Evolutionary conservation across 2,113 vertebrate genomes (phyloP).

Genomic region (Prionailurus viverrinus): DNA sequence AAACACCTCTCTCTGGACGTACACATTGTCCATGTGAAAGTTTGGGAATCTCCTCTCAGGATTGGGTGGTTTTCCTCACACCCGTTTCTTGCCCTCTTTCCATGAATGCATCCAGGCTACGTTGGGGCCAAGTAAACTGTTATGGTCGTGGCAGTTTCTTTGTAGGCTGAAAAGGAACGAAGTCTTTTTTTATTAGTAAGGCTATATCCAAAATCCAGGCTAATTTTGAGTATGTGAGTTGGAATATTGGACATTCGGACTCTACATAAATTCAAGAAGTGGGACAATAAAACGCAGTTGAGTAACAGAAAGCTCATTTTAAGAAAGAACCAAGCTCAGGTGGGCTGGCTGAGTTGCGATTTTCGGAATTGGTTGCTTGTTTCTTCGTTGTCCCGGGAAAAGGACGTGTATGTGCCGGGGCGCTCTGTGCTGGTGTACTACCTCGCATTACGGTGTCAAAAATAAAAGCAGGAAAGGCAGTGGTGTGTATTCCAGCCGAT

Average conservation of each 20-base stretch:
- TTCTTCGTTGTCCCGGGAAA: accelerated
- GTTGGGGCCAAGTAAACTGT: background rate
- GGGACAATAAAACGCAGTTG: background rate
- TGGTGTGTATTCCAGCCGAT: background rate
- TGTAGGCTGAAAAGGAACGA: background rate
- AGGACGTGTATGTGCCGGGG: accelerated
- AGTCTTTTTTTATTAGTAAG: background rate
- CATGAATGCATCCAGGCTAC: background rate
- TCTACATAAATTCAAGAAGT: background rate
- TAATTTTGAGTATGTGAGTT: background rate
- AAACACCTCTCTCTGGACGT: background rate
- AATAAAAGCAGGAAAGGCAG: too few species aligned
- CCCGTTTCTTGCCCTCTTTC: background rate
- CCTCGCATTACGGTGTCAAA: background rate
- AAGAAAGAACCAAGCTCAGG: background rate
- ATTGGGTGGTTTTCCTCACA: background rate
- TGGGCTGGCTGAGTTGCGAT: background rate
- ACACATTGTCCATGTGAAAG: background rate
- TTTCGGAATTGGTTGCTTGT: background rate
- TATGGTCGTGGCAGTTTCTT: background rate
- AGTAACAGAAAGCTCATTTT: background rate
- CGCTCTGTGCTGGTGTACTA: too few species aligned
- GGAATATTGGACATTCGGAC: background rate
- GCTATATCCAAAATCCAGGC: background rate
- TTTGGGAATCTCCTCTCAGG: background rate